Evolutionary conservation across 2,888 invertebrate species (phyloP), one percentile per base, ranked within the genome.

Genomic region (Entomobrya proxima): DNA sequence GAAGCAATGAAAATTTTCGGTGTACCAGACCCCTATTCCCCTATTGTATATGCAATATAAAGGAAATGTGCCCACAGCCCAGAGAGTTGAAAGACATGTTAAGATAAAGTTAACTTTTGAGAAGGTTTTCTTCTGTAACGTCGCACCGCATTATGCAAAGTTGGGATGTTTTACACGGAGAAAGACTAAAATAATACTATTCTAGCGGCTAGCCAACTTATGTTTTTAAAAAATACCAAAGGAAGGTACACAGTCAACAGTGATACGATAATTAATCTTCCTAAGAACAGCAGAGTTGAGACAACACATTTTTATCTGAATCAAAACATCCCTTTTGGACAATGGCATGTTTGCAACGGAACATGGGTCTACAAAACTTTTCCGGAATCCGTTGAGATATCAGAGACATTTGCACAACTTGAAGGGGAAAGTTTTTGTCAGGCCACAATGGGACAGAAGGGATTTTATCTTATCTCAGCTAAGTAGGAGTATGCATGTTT

Each of bases 401-500:
- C 24, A 40, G 61, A 61, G 27, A 44, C 44, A 61, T 44, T 44
- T 6, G 35, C 11, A 58, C 47, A 77, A 77, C 77, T 72, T 72
- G 55, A 69, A 30, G 61, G 64, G 64, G 32, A 76, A 83, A 75
- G 21, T 83, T 83, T 83, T 83, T 83, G 81, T 83, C 83, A 83
- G 75, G 83, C 75, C 81, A 81, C 75, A 83, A 83, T 83, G 83
- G 83, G 76, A 83, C 67, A 83, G 50, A 76, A 83, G 67, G 67
- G 83, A 83, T 83, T 83, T 83, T 83, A 47, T 83, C 76, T 83
- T 83, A 76, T 83, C 83, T 81, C 47, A 9, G 35, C 24, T 7
- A 15, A 40, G 24, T 11, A 24, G 1, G 15, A 24, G 40, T 69
- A 69, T 37, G 44, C 21, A 11, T 18, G 24, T 37, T 72, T 4